Conservation (phyloP, 1,140 invertebrate species). For the Chironomus striatipennis region DNA sequence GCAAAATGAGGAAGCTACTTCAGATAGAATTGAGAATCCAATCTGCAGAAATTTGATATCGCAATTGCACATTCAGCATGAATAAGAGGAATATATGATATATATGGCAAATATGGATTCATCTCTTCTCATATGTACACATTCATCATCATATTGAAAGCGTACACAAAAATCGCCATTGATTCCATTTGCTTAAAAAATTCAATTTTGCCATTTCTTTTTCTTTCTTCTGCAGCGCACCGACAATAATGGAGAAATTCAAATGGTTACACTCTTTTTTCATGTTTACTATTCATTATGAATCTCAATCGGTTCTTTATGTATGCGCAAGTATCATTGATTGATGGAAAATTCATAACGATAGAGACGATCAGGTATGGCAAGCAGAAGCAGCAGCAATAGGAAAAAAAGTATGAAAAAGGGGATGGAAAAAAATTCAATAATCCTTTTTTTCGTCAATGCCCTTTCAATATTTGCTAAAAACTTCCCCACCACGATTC, state of each 20-base stretch:
- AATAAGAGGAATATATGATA: not conserved
- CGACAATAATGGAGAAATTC: no score
- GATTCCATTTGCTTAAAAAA: no score
- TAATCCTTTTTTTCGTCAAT: not conserved
- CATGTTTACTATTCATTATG: not conserved
- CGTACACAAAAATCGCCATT: no score
- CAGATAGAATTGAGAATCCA: not conserved
- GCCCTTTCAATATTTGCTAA: constrained; percentile 7
- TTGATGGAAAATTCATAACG: constrained; percentile 9
- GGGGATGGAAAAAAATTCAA: not conserved
- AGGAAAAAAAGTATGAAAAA: not conserved
- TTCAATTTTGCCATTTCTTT: no score
- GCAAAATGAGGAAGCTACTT: no score
- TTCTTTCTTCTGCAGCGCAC: no score
- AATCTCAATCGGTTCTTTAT: not conserved
- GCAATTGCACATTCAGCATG: constrained; percentile 1
- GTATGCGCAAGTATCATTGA: not conserved
- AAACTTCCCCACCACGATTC: no score
- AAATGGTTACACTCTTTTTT: not conserved
- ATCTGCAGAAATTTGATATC: not conserved
- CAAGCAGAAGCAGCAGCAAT: not conserved
- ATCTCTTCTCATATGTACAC: no score
- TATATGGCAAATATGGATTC: no score
- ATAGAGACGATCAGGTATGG: not conserved
- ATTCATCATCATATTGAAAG: no score